phyloP scores from a whole-genome alignment of 2,113 vertebrate genomes.

The Halichoerus grypus region DNA sequence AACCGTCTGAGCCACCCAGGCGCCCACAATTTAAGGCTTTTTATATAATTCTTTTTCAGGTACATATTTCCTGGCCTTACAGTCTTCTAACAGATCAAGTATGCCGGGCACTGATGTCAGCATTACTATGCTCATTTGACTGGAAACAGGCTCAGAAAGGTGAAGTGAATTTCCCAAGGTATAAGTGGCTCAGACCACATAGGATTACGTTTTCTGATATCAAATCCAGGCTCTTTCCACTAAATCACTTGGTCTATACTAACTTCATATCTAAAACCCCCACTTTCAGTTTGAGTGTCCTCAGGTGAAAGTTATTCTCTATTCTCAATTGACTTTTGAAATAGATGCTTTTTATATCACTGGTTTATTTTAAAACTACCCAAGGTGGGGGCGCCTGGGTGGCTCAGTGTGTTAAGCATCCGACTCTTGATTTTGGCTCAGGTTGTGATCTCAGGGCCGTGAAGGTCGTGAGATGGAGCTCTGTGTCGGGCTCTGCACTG shows the following conservation, averaged over 20 bases:
- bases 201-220: neutral
- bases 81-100: neutral
- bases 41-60: neutral
- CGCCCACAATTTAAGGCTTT: neutral
- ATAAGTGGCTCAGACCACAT: neutral
- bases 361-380: constrained; percentile 25
- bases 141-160: neutral
- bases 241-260: neutral
- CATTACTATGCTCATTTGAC: neutral
- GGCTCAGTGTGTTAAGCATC: neutral
- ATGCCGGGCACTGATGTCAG: neutral
- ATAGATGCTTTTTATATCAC: neutral
- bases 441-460: neutral
- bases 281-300: neutral
- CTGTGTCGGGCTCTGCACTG: neutral
- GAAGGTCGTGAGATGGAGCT: neutral
- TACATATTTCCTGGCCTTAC: neutral
- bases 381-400: neutral
- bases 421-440: neutral
- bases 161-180: neutral
- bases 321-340: neutral
- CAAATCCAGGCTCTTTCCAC: neutral
- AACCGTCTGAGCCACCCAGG: too few relatives aligned
- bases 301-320: neutral
- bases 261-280: neutral